Evolutionary conservation across 2,113 vertebrate species (phyloP), one percentile per base, ranked within the genome.

Genomic region (Coreoperca whiteheadi): DNA sequence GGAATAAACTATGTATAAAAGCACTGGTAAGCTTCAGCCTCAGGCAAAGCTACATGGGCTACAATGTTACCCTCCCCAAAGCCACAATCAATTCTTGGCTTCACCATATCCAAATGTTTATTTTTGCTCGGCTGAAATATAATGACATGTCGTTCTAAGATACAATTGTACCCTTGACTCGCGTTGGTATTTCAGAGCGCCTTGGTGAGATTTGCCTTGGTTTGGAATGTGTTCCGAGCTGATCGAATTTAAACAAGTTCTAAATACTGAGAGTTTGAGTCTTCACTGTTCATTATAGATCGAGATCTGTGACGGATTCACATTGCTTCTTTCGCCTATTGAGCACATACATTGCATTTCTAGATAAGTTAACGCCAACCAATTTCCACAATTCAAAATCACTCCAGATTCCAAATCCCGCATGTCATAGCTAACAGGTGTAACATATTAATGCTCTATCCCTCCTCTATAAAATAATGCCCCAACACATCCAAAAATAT

Each of bases 1-100:
- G 91, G 88, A 93, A 94, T 94, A 94, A 94, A 94, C 87, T 94
- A 94, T 92, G 92, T 94, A 94, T 94, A 95, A 94, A 93, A 94
- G 92, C 91, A 89, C 76, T 84, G 92, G 89, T 95, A 93, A 95
- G 93, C 93, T 94, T 88, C 82, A 88, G 93, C 93, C 94, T 85
- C 67, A 54, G 92, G 94, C 94, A 57, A 92, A 94, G 89, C 93
- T 93, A 88, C 89, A 91, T 54, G 39, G 91, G 92, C 93, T 92
- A 93, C 88, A 77, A 87, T 92, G 89, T 90, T 91, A 89, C 80
- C 89, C 89, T 93, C 90, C 91, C 86, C 80, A 92, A 92, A 93
- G 93, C 92, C 90, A 92, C 94, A 93, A 94, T 94, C 90, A 94
- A 93, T 94, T 93, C 92, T 93, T 93, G 92, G 91, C 92, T 93